Conservation (phyloP, 2,888 invertebrate genomes). For the Pyrrhosoma nymphula region DNA sequence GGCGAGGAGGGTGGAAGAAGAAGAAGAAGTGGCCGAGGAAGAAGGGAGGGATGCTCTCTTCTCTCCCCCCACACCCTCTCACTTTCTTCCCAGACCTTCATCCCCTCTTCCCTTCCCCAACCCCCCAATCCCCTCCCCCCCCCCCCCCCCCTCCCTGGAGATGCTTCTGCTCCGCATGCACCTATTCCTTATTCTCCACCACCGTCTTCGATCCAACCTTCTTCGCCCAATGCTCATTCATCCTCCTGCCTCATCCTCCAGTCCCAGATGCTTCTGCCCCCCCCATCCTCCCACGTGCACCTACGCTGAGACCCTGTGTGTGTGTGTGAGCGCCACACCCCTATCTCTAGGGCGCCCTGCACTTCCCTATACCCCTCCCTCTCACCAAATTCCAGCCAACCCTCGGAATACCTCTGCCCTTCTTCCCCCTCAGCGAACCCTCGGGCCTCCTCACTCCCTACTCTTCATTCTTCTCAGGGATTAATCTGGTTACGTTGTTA, state of each 20-base stretch:
- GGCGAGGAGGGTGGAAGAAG: no score
- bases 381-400: constrained; percentile 8
- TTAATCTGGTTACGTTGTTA: constrained; percentile 60
- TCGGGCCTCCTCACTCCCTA: neutral
- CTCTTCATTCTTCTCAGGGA: constrained; percentile 46
- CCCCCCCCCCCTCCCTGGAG: neutral
- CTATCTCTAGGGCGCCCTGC: neutral
- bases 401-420: constrained; percentile 5
- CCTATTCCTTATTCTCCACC: constrained; percentile 13
- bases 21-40: no score
- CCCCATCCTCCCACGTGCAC: neutral
- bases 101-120: no score
- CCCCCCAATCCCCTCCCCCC: no score
- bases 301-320: neutral
- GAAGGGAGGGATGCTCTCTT: constrained; percentile 14
- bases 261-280: neutral
- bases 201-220: constrained; percentile 20
- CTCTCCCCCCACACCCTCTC: constrained; percentile 38
- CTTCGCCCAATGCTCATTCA: constrained; percentile 23
- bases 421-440: neutral
- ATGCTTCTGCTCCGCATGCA: neutral
- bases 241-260: constrained; percentile 7
- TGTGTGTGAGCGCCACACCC: neutral
- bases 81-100: neutral
- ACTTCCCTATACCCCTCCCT: neutral